A percentile compares a stretch with the other conserved stretches of the same genome.
Conservation (phyloP, 2,113 vertebrate species). For the Myrmophylax atrothorax region DNA sequence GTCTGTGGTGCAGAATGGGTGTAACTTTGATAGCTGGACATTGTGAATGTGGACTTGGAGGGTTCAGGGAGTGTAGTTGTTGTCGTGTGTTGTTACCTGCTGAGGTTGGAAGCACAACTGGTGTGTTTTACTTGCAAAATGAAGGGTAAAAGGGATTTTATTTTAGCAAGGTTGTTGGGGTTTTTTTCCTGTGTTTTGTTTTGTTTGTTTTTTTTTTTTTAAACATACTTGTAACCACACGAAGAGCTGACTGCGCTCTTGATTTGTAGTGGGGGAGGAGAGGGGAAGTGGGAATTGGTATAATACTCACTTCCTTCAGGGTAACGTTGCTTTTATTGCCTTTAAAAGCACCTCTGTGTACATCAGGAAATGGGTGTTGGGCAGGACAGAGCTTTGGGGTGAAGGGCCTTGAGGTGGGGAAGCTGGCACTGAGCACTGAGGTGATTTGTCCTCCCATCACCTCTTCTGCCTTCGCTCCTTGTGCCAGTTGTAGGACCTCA, state of each 20-base stretch:
- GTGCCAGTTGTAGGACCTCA: not conserved
- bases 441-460: not conserved
- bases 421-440: not conserved
- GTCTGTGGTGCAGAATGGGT: not conserved
- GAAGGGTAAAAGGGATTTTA: not conserved
- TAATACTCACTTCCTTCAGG: not conserved
- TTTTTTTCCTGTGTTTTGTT: not conserved
- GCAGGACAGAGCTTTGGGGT: not conserved
- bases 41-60: not conserved
- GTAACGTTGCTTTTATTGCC: not conserved
- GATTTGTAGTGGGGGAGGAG: not conserved
- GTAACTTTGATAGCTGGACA: not conserved
- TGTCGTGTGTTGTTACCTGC: not conserved
- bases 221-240: not conserved
- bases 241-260: not conserved
- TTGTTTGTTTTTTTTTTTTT: not conserved
- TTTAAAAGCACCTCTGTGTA: not conserved
- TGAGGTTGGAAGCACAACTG: not conserved
- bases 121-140: not conserved
- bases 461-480: not conserved
- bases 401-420: too few species aligned
- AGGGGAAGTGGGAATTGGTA: slow-evolving; percentile 9
- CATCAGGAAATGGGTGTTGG: not conserved
- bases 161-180: not conserved
- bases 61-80: not conserved